phyloP scores from a whole-genome alignment of 2,888 invertebrate species.

The Lasioglossum malachurum region DNA sequence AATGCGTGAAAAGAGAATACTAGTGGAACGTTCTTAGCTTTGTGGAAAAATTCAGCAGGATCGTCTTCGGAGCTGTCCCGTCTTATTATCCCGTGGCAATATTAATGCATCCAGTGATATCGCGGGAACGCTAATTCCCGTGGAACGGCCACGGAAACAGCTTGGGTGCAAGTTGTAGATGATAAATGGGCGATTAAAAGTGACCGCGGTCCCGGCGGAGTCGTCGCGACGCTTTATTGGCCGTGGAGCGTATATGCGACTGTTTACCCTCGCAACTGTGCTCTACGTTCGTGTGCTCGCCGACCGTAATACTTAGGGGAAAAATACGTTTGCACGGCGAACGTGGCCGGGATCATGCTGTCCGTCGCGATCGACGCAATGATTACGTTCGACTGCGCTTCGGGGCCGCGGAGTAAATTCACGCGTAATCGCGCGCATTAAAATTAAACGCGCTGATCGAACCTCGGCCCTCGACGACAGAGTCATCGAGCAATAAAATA shows the following conservation, averaged over 20 bases:
- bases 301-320: conserved; percentile 8
- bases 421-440: neutral
- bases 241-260: conserved; percentile 29
- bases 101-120: conserved; percentile 10
- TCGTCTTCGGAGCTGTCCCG: neutral
- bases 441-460: neutral
- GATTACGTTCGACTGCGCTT: conserved; percentile 41
- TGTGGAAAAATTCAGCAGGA: neutral
- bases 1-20: neutral
- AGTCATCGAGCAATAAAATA: neutral
- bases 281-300: neutral
- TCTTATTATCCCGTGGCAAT: neutral
- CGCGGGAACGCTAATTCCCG: conserved; percentile 29
- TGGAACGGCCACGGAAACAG: conserved; percentile 12
- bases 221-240: conserved; percentile 66
- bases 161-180: conserved; percentile 34
- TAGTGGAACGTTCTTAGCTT: neutral
- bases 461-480: neutral
- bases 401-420: conserved; percentile 1
- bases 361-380: conserved; percentile 16
- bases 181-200: conserved; percentile 69
- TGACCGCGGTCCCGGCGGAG: conserved; percentile 61
- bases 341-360: conserved; percentile 20
- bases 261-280: conserved; percentile 6
- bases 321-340: conserved; percentile 46